A percentile compares a stretch with the other conserved stretches of the same genome.
Evolutionary conservation across 2,113 vertebrate genomes (phyloP).

Genomic region (Dipodomys merriami): DNA sequence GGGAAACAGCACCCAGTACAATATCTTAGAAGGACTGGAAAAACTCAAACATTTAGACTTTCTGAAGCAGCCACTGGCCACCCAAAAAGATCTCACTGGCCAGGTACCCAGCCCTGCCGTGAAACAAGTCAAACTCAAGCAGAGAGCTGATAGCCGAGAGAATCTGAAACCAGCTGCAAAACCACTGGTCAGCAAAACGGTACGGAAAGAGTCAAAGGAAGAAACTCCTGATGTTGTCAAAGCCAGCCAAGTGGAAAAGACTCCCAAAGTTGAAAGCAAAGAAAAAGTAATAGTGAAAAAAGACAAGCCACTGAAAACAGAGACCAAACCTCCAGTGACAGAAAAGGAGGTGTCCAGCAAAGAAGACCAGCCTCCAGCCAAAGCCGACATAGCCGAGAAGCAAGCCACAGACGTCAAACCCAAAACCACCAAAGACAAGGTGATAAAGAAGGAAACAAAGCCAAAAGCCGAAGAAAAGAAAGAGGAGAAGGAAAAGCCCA

Average conservation of each 20-base stretch:
- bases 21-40: conserved; percentile 96
- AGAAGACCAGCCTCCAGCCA: conserved; percentile 85
- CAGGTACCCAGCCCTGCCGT: conserved; percentile 86
- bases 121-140: conserved; percentile 95
- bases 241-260: conserved; percentile 86
- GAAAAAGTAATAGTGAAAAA: conserved; percentile 92
- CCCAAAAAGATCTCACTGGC: conserved; percentile 91
- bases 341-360: conserved; percentile 90
- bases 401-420: conserved; percentile 90
- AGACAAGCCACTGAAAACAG: conserved; percentile 87
- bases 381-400: conserved; percentile 90
- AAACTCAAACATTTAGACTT: conserved; percentile 98
- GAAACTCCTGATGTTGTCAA: conserved; percentile 90
- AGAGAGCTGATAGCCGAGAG: conserved; percentile 95
- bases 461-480: conserved; percentile 92
- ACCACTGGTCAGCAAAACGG: conserved; percentile 86
- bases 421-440: conserved; percentile 90
- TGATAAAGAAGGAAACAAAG: conserved; percentile 92
- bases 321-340: conserved; percentile 81
- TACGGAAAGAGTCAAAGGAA: conserved; percentile 93
- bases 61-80: conserved; percentile 93
- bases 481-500: conserved; percentile 90
- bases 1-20: conserved; percentile 95
- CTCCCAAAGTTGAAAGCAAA: conserved; percentile 92
- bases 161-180: conserved; percentile 93